A percentile compares a stretch with the other conserved stretches of the same genome.
Conservation (phyloP, 2,888 invertebrate species). For the Mactromeris polynyma region DNA sequence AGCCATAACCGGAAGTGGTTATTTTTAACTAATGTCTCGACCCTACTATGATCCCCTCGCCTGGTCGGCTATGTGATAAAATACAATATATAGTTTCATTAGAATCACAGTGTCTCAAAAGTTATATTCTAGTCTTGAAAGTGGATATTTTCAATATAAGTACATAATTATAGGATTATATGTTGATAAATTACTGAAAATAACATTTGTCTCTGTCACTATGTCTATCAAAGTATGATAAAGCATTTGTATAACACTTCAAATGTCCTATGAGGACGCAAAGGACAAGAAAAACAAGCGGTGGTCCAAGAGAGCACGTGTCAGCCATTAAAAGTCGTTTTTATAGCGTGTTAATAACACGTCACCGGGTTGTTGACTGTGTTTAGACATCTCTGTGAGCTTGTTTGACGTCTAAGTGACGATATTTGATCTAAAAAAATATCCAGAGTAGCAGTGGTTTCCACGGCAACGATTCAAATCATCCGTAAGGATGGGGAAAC, state of each 20-base stretch:
- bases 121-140: too few species aligned
- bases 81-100: too few species aligned
- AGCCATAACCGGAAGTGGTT: too few species aligned
- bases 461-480: background rate
- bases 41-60: too few species aligned
- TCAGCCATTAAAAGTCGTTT: conserved; percentile 21
- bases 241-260: background rate
- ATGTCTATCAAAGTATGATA: background rate
- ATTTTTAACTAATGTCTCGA: too few species aligned
- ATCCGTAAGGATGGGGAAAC: background rate
- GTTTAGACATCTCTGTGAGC: conserved; percentile 13
- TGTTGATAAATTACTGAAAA: background rate
- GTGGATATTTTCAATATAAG: background rate
- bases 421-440: conserved; percentile 4
- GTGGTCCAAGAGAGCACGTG: conserved; percentile 33
- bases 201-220: background rate
- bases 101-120: too few species aligned
- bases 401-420: conserved; percentile 9
- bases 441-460: background rate
- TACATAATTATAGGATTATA: background rate
- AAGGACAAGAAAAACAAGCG: conserved; percentile 6
- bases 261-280: background rate
- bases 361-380: conserved; percentile 30
- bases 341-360: conserved; percentile 38
- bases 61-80: too few species aligned